Conservation (phyloP, 2,888 invertebrate species). For the Phortica magna region DNA sequence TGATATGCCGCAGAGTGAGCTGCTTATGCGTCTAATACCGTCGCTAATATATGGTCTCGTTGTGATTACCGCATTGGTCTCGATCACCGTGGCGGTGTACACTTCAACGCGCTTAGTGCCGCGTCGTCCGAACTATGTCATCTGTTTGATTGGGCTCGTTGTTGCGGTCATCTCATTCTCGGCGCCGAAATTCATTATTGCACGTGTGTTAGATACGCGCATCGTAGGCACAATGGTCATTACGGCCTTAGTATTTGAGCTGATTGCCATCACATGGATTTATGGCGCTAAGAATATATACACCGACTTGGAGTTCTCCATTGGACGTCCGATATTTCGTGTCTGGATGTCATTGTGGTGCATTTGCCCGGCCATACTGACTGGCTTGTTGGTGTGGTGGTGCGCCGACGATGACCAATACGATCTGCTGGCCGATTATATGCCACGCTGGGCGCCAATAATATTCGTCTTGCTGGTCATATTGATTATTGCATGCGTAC, state of each 20-base stretch:
- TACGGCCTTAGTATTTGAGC: conserved; percentile 76
- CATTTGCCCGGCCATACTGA: conserved; percentile 74
- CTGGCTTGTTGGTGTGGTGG: conserved; percentile 77
- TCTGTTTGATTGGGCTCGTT: conserved; percentile 75
- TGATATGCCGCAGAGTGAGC: conserved; percentile 58
- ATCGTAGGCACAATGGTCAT: conserved; percentile 76
- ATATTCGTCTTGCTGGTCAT: conserved; percentile 73
- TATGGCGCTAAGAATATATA: conserved; percentile 78
- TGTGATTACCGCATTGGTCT: conserved; percentile 74
- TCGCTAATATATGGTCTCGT: conserved; percentile 72
- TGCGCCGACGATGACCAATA: conserved; percentile 75
- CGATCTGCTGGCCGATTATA: conserved; percentile 68
- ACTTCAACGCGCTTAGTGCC: conserved; percentile 76
- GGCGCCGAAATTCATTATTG: conserved; percentile 74
- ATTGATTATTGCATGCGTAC: conserved; percentile 74
- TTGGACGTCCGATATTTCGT: conserved; percentile 77
- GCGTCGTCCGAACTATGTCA: conserved; percentile 76
- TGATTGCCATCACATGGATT: conserved; percentile 77
- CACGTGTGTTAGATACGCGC: conserved; percentile 74
- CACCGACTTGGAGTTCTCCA: conserved; percentile 77
- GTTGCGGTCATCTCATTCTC: conserved; percentile 73
- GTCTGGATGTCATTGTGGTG: conserved; percentile 77
- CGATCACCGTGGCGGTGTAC: conserved; percentile 75
- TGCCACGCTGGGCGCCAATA: conserved; percentile 78
- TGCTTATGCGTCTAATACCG: conserved; percentile 70